Base-by-base conservation (phyloP, 1,140 invertebrate genomes). In the Drosophila tani region DNA sequence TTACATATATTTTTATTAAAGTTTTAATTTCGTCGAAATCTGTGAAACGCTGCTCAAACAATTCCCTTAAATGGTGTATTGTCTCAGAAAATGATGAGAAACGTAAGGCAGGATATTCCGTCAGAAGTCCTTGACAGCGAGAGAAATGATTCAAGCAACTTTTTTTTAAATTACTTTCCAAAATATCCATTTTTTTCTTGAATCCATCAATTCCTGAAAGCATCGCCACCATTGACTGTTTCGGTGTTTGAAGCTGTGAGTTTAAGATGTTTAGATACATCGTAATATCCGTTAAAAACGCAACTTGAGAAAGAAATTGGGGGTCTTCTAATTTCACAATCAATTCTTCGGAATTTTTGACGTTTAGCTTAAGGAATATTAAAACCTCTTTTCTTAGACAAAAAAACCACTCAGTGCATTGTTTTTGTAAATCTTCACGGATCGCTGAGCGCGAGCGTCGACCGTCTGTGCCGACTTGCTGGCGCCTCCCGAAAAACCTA, bases 371-470 rank as follows among this genome's bases (percentile, higher is more conserved):
- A 14, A 49, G 40, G 29, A 60, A 49, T 3, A 3, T 32, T 27
- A 17, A 9, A 9, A 45, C 41, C 12, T 58, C 24, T 17, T 58
- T 58, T 41, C 41, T 27, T 3, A 60, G 32, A 47, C 9, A 32
- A 49, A 60, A 60, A 11, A 60, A 35, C 1, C 29, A 17, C 8
- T 46, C 41, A 4, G 46, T 24, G 21, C 57, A 60, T 47, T 47
- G n/a, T n/a, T n/a, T n/a, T n/a, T n/a, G n/a, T n/a, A n/a, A n/a
- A n/a, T n/a, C n/a, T n/a, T n/a, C n/a, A n/a, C n/a, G n/a, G n/a
- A n/a, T n/a, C n/a, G n/a, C n/a, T n/a, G n/a, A n/a, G n/a, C n/a
- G n/a, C n/a, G n/a, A n/a, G n/a, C n/a, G n/a, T n/a, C n/a, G n/a
- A n/a, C n/a, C n/a, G n/a, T n/a, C n/a, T n/a, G n/a, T n/a, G n/a